Conservation (phyloP, 2,888 invertebrate genomes). For the Julus scanicus region DNA sequence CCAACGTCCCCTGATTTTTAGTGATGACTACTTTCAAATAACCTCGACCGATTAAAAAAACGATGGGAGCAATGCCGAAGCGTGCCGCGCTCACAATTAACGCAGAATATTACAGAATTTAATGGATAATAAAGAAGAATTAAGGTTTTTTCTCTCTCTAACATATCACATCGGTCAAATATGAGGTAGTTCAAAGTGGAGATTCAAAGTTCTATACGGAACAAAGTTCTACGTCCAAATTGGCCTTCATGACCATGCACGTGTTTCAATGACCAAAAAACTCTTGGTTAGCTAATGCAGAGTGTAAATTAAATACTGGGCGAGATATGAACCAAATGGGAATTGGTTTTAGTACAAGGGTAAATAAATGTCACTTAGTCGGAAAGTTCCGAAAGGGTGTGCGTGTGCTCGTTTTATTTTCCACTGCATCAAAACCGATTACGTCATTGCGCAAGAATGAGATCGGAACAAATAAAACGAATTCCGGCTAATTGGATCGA, state of each 20-base stretch:
- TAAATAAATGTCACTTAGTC: not conserved
- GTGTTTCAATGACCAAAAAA: not conserved
- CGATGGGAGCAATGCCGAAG: not conserved
- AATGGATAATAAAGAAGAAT: not conserved
- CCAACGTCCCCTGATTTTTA: not conserved
- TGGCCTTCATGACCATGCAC: not conserved
- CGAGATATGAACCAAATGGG: not conserved
- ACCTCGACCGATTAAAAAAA: slow-evolving; percentile 18
- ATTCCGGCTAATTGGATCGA: too few relatives aligned
- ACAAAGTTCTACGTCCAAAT: not conserved
- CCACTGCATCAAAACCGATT: not conserved
- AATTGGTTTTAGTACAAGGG: not conserved
- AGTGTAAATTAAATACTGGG: not conserved
- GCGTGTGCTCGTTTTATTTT: not conserved
- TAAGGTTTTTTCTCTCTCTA: not conserved
- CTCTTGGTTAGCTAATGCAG: not conserved
- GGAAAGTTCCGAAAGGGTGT: not conserved
- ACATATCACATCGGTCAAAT: not conserved
- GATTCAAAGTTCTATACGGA: not conserved
- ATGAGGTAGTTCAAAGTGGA: not conserved
- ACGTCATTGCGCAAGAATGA: not conserved
- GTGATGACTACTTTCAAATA: not conserved
- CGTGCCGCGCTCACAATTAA: not conserved
- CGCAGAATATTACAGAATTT: not conserved
- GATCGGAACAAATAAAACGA: too few relatives aligned